Percentiles rank a stretch among this genome's conserved stretches.
phyloP scores from a whole-genome alignment of 2,797 vertebrate species.

The Chromis chromis region DNA sequence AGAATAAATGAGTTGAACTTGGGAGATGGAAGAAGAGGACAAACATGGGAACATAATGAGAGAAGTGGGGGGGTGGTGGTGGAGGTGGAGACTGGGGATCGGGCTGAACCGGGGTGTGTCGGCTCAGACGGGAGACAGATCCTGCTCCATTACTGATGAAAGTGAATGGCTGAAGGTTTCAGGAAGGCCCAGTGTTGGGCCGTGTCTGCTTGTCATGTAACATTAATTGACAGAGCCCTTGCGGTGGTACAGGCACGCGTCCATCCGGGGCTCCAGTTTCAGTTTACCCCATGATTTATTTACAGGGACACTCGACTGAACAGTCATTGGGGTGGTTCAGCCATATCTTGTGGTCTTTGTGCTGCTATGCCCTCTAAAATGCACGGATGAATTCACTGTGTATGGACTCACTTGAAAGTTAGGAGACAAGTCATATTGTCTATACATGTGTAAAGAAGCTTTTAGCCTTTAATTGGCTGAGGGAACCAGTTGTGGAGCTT shows the following conservation, averaged over 20 bases:
- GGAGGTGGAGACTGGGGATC: not conserved
- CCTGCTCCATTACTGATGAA: conserved; percentile 77
- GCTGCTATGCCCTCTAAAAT: conserved; percentile 2
- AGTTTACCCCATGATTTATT: conserved; percentile 78
- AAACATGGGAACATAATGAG: conserved; percentile 22
- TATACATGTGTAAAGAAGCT: not conserved
- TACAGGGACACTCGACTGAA: conserved; percentile 53
- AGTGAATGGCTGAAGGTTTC: conserved; percentile 64
- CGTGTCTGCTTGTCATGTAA: conserved; percentile 70
- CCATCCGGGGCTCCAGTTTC: conserved; percentile 58
- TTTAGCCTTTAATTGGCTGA: no score
- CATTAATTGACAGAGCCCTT: conserved; percentile 69
- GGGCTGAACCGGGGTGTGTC: conserved; percentile 31
- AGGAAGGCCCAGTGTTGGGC: conserved; percentile 50
- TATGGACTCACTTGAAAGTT: conserved; percentile 2
- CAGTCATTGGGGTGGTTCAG: conserved; percentile 35
- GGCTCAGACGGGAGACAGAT: conserved; percentile 46
- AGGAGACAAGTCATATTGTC: not conserved
- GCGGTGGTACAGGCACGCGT: conserved; percentile 39
- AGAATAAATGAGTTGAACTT: conserved; percentile 45
- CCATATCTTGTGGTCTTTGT: conserved; percentile 34
- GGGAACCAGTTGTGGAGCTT: no score
- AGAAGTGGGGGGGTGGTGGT: not conserved
- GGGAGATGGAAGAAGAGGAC: conserved; percentile 27
- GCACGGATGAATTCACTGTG: conserved; percentile 18